Base-by-base conservation (phyloP, 2,888 invertebrate species). In the Morpho achilles region DNA sequence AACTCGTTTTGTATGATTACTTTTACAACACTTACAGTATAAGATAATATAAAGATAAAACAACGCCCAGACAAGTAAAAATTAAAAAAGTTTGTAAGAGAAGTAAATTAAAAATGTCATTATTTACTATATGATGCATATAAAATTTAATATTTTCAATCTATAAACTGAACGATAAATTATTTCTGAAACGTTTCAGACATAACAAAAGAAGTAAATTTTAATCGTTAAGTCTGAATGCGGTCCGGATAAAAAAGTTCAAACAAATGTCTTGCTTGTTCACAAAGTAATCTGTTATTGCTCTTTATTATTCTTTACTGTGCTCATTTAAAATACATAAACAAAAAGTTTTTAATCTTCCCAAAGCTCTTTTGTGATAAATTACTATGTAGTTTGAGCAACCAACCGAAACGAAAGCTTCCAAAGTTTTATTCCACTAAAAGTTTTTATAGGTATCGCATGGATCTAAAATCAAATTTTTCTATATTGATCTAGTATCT, bases 311-410 rank as follows among this genome's bases (percentile, higher is more conserved):
- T 60, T 62, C 52, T 60, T 58, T 58, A 56, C 50, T 55, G 56
- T 58, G 22, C 52, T 61, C 53, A 59, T 62, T 57, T 56, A 54
- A 58, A 63, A 63, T 56, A 59, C 53, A 58, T 62, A 62, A 61
- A 62, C 50, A 63, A 56, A 60, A 62, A 59, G 54, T 61, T 65
- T 63, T 62, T 62, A 60, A 65, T 65, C 55, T 54, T 32, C 52
- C 44, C 39, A 53, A 58, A 57, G 60, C 58, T 59, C 45, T 61
- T 32, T 53, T 46, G 55, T 53, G 51, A 50, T 55, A 61, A 56
- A 51, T 58, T 59, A 65, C 48, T 58, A 53, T 62, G 48, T 32
- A 56, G 47, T 49, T 9, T 16, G 39, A 42, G 51, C 41, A 40
- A 56, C n/a, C 46, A 48, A 32, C 32, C 23, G 8, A 48, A 48